A percentile compares a stretch with the other conserved stretches of the same genome.
phyloP scores from a whole-genome alignment of 2,888 invertebrate species.

The Idaea biselata region DNA sequence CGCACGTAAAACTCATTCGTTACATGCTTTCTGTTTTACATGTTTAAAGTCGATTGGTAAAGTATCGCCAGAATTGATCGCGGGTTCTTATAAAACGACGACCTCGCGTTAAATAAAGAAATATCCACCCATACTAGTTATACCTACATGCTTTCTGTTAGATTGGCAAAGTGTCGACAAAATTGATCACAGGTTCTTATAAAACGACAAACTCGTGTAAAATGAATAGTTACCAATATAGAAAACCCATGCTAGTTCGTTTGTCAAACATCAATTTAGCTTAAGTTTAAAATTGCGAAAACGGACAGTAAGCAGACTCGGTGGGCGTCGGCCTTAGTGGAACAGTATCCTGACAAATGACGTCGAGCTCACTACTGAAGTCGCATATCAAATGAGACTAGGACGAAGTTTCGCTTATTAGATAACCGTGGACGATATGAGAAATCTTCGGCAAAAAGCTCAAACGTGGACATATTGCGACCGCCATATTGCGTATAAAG shows the following conservation, averaged over 20 bases:
- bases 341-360: conserved; percentile 54
- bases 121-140: not conserved
- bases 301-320: conserved; percentile 22
- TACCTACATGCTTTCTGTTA: too few relatives aligned
- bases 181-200: too few relatives aligned
- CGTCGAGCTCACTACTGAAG: conserved; percentile 58
- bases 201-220: too few relatives aligned
- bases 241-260: too few relatives aligned
- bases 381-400: conserved; percentile 73
- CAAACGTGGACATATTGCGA: conserved; percentile 69
- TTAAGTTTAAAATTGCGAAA: conserved; percentile 25
- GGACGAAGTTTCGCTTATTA: conserved; percentile 75
- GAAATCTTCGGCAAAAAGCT: conserved; percentile 72
- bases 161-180: too few relatives aligned
- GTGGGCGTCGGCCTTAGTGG: conserved; percentile 20
- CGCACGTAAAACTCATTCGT: conserved; percentile 49
- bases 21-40: conserved; percentile 40
- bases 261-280: not conserved
- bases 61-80: conserved; percentile 24
- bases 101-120: not conserved
- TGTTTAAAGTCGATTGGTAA: conserved; percentile 39
- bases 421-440: conserved; percentile 71
- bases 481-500: conserved; percentile 56
- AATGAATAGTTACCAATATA: too few relatives aligned
- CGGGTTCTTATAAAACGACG: conserved; percentile 1